Evolutionary conservation across 2,888 invertebrate genomes (phyloP).

Genomic region (Tetragnatha montana): DNA sequence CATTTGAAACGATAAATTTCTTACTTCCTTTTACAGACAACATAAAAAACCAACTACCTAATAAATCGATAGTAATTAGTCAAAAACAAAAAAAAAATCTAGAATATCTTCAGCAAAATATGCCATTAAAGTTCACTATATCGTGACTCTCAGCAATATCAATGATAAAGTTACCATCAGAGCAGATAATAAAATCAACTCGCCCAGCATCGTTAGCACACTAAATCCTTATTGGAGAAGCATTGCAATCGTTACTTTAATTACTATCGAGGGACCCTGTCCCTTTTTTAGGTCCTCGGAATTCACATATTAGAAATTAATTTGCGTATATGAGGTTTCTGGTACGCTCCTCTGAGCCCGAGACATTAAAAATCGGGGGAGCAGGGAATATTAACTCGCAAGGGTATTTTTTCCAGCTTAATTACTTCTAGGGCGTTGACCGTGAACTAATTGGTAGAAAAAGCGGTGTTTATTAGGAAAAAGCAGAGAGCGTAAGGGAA

Average conservation of each 20-base stretch:
- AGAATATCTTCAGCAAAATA: not conserved
- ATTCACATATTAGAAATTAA: constrained; percentile 14
- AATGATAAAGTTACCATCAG: constrained; percentile 18
- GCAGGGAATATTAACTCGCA: constrained; percentile 33
- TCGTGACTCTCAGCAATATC: not conserved
- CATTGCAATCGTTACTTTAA: constrained; percentile 55
- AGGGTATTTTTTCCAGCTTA: constrained; percentile 34
- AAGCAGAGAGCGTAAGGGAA: not conserved
- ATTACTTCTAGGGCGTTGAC: constrained; percentile 44
- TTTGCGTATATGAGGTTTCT: constrained; percentile 32
- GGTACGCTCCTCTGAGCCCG: constrained; percentile 9
- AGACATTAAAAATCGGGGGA: constrained; percentile 39
- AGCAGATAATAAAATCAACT: constrained; percentile 36
- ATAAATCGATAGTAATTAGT: not conserved
- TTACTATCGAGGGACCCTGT: constrained; percentile 40
- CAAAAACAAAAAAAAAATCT: not conserved
- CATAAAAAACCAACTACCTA: not conserved
- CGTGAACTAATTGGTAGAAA: constrained; percentile 28
- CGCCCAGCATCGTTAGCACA: constrained; percentile 27
- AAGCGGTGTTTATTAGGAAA: constrained; percentile 24
- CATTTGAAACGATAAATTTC: too few species aligned
- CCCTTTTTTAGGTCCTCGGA: constrained; percentile 19
- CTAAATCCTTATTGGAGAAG: constrained; percentile 35
- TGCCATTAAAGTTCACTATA: not conserved
- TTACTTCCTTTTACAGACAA: too few species aligned